Percentiles rank a stretch among this genome's conserved stretches.
phyloP scores from a whole-genome alignment of 2,888 invertebrate species.

The Masnerella sp. region DNA sequence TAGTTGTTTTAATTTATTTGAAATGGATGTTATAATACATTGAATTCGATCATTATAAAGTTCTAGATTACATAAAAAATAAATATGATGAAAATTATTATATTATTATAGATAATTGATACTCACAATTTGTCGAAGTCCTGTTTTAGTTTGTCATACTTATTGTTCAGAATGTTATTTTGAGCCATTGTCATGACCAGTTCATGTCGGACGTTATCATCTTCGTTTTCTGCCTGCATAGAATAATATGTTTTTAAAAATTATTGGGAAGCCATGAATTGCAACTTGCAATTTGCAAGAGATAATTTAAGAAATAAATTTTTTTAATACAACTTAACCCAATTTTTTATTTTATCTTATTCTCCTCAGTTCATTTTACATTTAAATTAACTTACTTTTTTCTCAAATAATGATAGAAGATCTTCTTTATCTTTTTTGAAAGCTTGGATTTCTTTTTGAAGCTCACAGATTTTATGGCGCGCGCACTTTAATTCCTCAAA shows the following conservation, averaged over 20 bases:
- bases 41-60: no score
- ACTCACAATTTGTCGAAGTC: slow-evolving; percentile 37
- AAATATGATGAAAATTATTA: no score
- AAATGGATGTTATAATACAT: no score
- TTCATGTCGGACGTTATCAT: slow-evolving; percentile 1
- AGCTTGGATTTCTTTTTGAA: slow-evolving; percentile 6
- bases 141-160: slow-evolving; percentile 37
- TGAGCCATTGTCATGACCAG: slow-evolving; percentile 9
- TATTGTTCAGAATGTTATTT: slow-evolving; percentile 25
- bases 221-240: neutral
- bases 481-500: slow-evolving; percentile 3
- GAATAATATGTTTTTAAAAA: no score
- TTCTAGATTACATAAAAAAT: no score
- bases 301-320: no score
- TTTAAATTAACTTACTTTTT: slow-evolving; percentile 5
- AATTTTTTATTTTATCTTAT: no score
- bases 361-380: slow-evolving; percentile 1
- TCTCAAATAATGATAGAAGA: neutral
- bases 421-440: slow-evolving; percentile 19
- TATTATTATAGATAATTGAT: no score
- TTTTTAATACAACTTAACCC: no score
- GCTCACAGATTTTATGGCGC: neutral
- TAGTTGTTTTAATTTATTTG: no score
- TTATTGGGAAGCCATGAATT: no score
- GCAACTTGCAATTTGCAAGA: no score